These are phyloP conservation scores for Acanthosepion esculentum DNA, from an alignment of 2,888 invertebrate species.

Conservation along the genomic window DNA sequence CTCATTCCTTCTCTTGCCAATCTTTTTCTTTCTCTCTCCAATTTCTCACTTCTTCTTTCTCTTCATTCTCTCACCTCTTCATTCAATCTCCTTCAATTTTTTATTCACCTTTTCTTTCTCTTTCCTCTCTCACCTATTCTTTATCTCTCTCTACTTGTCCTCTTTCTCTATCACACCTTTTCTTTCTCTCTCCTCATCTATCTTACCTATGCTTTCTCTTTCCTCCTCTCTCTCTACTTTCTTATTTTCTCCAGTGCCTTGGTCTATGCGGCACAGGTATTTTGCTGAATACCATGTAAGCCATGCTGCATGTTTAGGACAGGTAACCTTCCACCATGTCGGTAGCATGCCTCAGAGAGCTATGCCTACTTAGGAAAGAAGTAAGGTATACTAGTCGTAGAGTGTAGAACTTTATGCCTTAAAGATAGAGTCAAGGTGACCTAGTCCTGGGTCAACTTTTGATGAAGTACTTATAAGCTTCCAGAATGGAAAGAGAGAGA, in stretches of 20 bases:
- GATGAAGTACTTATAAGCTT: slow-evolving; percentile 33
- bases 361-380: not conserved
- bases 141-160: not conserved
- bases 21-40: too few relatives aligned
- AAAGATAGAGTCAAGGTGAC: not conserved
- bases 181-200: not conserved
- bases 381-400: not conserved
- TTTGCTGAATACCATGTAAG: not conserved
- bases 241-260: not conserved
- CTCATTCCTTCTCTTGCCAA: not conserved
- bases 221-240: not conserved
- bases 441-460: slow-evolving; percentile 8
- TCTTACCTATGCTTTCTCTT: not conserved
- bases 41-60: too few relatives aligned
- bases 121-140: not conserved
- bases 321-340: not conserved
- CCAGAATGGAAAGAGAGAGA: not conserved
- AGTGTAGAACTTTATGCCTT: not conserved
- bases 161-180: not conserved
- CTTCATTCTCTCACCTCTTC: too few relatives aligned
- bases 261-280: not conserved
- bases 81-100: not conserved
- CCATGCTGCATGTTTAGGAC: not conserved
- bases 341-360: not conserved
- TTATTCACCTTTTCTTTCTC: not conserved